These are phyloP conservation scores for Albula goreensis DNA, from an alignment of 2,113 vertebrate species.

Conservation along the genomic window DNA sequence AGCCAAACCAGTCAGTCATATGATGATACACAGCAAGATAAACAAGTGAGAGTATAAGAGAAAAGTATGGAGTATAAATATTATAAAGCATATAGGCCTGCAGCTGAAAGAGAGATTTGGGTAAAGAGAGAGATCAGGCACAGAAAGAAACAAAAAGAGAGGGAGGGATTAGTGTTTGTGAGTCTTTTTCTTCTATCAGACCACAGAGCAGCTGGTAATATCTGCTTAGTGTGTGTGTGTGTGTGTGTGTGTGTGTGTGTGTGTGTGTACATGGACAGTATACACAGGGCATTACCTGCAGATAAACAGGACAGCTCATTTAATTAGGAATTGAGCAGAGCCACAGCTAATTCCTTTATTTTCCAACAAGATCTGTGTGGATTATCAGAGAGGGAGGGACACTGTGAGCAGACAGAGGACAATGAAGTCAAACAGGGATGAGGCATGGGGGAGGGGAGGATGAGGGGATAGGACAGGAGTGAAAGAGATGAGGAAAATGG, in stretches of 20 bases:
- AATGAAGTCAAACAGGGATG: not conserved
- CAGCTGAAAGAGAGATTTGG: not conserved
- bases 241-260: not conserved
- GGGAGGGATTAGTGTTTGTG: not conserved
- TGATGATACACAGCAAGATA: too few relatives aligned
- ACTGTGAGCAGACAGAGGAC: slow-evolving; percentile 8
- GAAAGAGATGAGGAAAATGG: not conserved
- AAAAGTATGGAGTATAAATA: not conserved
- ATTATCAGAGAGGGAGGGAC: not conserved
- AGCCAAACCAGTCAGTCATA: too few relatives aligned
- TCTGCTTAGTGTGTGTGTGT: not conserved
- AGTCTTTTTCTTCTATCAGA: not conserved
- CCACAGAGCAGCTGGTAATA: not conserved
- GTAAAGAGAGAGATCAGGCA: not conserved
- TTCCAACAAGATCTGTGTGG: not conserved
- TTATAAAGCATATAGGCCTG: not conserved
- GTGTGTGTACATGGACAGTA: not conserved
- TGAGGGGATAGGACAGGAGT: too few relatives aligned
- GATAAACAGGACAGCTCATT: not conserved
- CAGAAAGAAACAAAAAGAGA: slow-evolving; percentile 42
- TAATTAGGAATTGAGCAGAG: not conserved
- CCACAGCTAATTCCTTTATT: not conserved
- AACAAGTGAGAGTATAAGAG: too few relatives aligned
- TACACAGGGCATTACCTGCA: not conserved
- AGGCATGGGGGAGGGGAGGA: too few relatives aligned